These are phyloP conservation scores for Tetrapedia diversipes DNA, from an alignment of 2,888 invertebrate genomes.

Conservation along the genomic window DNA sequence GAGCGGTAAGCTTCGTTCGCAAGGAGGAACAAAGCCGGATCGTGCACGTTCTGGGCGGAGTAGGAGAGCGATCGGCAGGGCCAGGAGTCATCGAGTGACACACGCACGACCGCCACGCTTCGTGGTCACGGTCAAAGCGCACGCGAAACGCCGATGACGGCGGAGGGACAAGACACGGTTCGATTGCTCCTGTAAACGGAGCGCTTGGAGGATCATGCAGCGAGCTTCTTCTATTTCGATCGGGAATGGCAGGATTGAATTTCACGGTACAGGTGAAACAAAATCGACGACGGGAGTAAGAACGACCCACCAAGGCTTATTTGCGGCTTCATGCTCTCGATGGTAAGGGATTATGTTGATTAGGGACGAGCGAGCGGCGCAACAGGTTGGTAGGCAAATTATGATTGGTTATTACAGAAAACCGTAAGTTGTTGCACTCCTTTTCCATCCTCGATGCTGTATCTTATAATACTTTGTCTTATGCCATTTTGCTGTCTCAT, in stretches of 20 bases:
- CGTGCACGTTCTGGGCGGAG: slow-evolving; percentile 81
- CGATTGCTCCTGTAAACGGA: slow-evolving; percentile 73
- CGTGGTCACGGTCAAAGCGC: slow-evolving; percentile 80
- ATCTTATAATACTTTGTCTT: too few species aligned
- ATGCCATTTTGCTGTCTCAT: too few species aligned
- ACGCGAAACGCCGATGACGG: slow-evolving; percentile 71
- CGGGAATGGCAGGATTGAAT: slow-evolving; percentile 59
- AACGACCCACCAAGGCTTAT: slow-evolving; percentile 6
- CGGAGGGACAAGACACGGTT: slow-evolving; percentile 75
- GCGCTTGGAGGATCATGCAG: slow-evolving; percentile 58
- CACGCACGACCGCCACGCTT: slow-evolving; percentile 82
- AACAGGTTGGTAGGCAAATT: neutral
- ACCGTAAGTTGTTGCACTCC: too few species aligned
- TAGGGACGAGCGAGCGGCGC: neutral
- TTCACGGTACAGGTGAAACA: slow-evolving; percentile 52
- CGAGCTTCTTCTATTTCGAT: slow-evolving; percentile 66
- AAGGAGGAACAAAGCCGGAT: slow-evolving; percentile 46
- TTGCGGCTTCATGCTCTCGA: neutral
- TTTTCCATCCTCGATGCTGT: too few species aligned
- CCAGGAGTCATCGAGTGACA: slow-evolving; percentile 81
- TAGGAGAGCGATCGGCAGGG: slow-evolving; percentile 74
- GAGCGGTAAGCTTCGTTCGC: slow-evolving; percentile 40
- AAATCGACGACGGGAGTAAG: slow-evolving; percentile 38
- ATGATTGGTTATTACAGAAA: too few species aligned
- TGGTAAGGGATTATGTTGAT: neutral